Conservation (phyloP, 2,113 vertebrate species). For the Myanophis thanlyinensis region DNA sequence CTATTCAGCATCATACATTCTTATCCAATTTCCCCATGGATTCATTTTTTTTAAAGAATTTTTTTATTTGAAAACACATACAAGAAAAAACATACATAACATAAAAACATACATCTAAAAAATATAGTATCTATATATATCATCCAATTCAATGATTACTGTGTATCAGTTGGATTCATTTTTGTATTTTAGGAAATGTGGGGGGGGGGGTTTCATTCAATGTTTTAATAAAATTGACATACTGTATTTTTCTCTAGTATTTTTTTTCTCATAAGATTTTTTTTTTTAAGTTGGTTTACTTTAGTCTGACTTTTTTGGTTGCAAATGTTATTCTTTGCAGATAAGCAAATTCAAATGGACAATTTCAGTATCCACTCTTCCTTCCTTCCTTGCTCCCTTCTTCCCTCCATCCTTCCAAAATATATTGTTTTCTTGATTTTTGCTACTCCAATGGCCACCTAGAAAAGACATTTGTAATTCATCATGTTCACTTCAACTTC, state of each 20-base stretch:
- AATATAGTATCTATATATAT: too few species aligned
- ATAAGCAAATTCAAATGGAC: neutral
- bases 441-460: slow-evolving; percentile 55
- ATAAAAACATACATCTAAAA: too few species aligned
- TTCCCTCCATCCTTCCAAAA: accelerated
- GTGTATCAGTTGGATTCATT: neutral
- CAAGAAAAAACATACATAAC: too few species aligned
- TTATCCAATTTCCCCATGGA: neutral
- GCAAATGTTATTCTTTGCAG: neutral
- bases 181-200: neutral
- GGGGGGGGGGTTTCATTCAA: neutral
- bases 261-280: neutral
- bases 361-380: slow-evolving; percentile 24
- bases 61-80: too few species aligned
- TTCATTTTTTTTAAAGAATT: too few species aligned
- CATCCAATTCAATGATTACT: too few species aligned
- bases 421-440: neutral
- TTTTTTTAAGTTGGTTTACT: neutral
- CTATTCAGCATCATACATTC: neutral
- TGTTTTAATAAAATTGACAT: neutral
- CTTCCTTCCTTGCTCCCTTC: neutral
- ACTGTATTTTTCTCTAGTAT: neutral
- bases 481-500: slow-evolving; percentile 63
- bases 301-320: neutral
- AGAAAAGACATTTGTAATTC: slow-evolving; percentile 59